Conservation (phyloP, 2,888 invertebrate genomes). For the Drosophila anceps region DNA sequence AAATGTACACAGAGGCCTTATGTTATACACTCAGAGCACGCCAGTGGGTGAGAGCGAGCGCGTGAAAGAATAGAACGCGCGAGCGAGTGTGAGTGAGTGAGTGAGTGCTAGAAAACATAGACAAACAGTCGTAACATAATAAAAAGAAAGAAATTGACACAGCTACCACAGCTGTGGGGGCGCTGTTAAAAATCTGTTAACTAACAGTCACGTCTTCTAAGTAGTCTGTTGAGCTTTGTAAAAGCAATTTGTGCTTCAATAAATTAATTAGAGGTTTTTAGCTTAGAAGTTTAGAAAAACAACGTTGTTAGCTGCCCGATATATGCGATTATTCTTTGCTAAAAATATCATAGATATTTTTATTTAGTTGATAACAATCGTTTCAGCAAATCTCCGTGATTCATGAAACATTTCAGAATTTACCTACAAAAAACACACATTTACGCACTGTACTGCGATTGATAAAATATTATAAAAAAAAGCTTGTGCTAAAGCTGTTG, state of each 20-base stretch:
- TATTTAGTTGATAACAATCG: not conserved
- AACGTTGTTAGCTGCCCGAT: not conserved
- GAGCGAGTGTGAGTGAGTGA: conserved; percentile 21
- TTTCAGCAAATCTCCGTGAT: conserved; percentile 14
- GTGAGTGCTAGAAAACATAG: conserved; percentile 58
- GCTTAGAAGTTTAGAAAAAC: conserved; percentile 3
- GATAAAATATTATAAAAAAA: conserved; percentile 15
- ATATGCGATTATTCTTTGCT: not conserved
- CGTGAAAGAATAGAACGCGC: not conserved
- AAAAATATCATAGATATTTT: not conserved
- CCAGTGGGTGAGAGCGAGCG: conserved; percentile 14
- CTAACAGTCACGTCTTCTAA: conserved; percentile 31
- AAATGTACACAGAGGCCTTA: conserved; percentile 68
- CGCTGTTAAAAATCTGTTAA: conserved; percentile 47
- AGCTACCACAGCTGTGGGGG: conserved; percentile 29
- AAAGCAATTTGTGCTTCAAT: conserved; percentile 22
- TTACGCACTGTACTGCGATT: conserved; percentile 42
- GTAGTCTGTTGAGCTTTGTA: conserved; percentile 13
- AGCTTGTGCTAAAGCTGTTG: not conserved
- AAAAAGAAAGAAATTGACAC: conserved; percentile 60
- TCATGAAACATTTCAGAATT: conserved; percentile 5
- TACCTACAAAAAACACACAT: conserved; percentile 28
- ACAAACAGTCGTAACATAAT: conserved; percentile 63
- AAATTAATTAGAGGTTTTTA: conserved; percentile 30
- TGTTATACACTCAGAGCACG: conserved; percentile 44